A percentile compares a stretch with the other conserved stretches of the same genome.
These are phyloP conservation scores for Leuciscus waleckii DNA, from an alignment of 2,797 vertebrate genomes.

Conservation along the genomic window DNA sequence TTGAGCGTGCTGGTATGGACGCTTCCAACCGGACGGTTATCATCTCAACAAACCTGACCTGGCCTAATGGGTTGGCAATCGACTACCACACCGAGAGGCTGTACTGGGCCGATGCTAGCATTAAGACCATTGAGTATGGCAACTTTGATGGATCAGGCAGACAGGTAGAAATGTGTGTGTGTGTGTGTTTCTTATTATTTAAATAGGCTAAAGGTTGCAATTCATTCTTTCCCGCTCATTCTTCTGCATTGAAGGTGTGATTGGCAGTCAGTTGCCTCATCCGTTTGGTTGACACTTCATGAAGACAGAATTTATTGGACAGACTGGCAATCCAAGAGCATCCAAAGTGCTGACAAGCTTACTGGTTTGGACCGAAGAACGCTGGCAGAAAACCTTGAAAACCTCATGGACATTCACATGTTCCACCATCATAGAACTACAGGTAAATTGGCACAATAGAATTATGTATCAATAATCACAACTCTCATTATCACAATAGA, in stretches of 20 bases:
- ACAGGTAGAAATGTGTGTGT: conserved; percentile 76
- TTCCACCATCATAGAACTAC: conserved; percentile 88
- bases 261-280: conserved; percentile 92
- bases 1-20: conserved; percentile 97
- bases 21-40: conserved; percentile 92
- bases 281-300: conserved; percentile 95
- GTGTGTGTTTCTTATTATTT: not conserved
- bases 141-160: conserved; percentile 91
- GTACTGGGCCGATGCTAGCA: conserved; percentile 98
- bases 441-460: conserved; percentile 72
- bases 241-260: conserved; percentile 83
- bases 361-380: conserved; percentile 86
- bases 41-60: conserved; percentile 94
- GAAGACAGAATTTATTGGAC: conserved; percentile 96
- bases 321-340: conserved; percentile 98
- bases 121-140: conserved; percentile 96
- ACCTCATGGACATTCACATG: conserved; percentile 99
- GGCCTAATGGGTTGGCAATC: conserved; percentile 97
- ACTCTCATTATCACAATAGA: not conserved
- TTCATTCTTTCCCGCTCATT: not conserved
- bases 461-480: not conserved
- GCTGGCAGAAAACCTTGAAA: conserved; percentile 93
- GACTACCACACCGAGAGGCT: conserved; percentile 91
- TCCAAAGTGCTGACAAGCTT: conserved; percentile 91
- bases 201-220: not conserved